Conservation (phyloP, 2,797 vertebrate species). For the Mus caroli region DNA sequence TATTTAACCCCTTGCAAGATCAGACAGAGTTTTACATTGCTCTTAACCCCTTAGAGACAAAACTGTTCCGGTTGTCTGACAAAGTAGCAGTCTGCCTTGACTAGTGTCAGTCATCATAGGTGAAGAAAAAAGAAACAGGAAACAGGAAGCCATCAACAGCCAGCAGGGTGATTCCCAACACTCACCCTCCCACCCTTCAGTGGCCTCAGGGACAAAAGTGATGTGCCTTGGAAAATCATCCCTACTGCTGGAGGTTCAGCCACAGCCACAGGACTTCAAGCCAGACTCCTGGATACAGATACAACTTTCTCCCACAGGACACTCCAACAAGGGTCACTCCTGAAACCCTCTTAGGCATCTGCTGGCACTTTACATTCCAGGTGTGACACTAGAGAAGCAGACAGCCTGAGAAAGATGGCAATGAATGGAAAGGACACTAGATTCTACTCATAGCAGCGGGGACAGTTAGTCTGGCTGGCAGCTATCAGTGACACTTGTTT, state of each 20-base stretch:
- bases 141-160: neutral
- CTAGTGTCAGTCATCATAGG: neutral
- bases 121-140: neutral
- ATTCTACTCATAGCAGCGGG: neutral
- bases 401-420: neutral
- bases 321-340: neutral
- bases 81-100: neutral
- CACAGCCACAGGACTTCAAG: neutral
- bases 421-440: neutral
- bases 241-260: neutral
- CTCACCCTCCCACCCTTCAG: neutral
- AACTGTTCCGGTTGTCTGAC: neutral
- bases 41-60: neutral
- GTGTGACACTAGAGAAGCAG: neutral
- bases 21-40: neutral
- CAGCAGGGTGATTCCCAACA: neutral
- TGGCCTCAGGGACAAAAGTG: neutral
- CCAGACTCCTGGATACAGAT: neutral
- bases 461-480: neutral
- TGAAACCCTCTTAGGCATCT: neutral
- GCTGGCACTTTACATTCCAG: neutral
- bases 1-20: slow-evolving; percentile 45
- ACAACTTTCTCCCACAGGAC: neutral
- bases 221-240: neutral
- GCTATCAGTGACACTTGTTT: neutral